These are phyloP conservation scores for Pedicia rivosa DNA, from an alignment of 2,888 invertebrate genomes.

Conservation along the genomic window DNA sequence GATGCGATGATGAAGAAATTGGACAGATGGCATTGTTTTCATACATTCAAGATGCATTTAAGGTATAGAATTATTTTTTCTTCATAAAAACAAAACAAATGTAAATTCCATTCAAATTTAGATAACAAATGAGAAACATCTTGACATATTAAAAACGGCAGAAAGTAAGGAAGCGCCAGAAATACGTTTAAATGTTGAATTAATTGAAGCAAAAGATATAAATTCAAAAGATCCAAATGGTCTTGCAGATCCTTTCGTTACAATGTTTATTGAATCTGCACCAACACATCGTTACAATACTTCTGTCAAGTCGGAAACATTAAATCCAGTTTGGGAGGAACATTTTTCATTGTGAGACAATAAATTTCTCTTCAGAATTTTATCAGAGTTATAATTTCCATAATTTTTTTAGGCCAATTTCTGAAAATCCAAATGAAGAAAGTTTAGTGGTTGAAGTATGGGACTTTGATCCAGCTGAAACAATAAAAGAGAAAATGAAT, in stretches of 20 bases:
- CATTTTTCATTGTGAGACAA: slow-evolving; percentile 96
- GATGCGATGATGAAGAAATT: slow-evolving; percentile 54
- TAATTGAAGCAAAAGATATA: slow-evolving; percentile 73
- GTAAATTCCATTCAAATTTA: slow-evolving; percentile 23
- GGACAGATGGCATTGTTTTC: slow-evolving; percentile 51
- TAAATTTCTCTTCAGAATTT: slow-evolving; percentile 30
- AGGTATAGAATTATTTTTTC: slow-evolving; percentile 10
- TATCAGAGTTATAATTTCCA: not conserved
- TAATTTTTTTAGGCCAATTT: slow-evolving; percentile 40
- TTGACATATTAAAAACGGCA: slow-evolving; percentile 50
- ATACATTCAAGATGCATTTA: slow-evolving; percentile 65
- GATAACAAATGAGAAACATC: slow-evolving; percentile 59
- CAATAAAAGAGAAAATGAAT: slow-evolving; percentile 72
- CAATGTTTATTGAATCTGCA: slow-evolving; percentile 67
- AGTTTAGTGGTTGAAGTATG: slow-evolving; percentile 68
- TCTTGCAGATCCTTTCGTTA: slow-evolving; percentile 95
- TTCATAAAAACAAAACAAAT: not conserved
- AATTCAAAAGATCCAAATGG: slow-evolving; percentile 78
- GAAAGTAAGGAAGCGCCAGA: slow-evolving; percentile 70
- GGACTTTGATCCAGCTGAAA: slow-evolving; percentile 86
- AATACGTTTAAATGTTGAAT: slow-evolving; percentile 67
- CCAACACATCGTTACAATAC: slow-evolving; percentile 71
- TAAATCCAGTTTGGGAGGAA: slow-evolving; percentile 93
- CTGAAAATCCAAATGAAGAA: slow-evolving; percentile 54
- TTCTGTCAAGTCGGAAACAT: slow-evolving; percentile 76